Percentiles rank a stretch among this genome's conserved stretches.
These are phyloP conservation scores for Riptortus pedestris DNA, from an alignment of 1,140 invertebrate species.

Conservation along the genomic window DNA sequence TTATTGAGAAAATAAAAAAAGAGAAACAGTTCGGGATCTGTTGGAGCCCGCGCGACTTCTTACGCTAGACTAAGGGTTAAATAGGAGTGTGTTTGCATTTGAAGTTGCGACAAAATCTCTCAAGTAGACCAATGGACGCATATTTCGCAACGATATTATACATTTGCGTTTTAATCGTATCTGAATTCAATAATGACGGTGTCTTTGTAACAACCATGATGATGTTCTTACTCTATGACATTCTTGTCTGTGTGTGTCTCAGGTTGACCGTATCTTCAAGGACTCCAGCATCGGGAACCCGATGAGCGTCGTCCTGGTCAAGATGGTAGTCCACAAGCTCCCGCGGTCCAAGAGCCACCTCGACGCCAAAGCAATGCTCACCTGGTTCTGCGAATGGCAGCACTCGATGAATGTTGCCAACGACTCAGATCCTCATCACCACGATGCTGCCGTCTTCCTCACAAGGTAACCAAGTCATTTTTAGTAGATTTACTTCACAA, in stretches of 20 bases:
- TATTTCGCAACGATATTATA: background rate
- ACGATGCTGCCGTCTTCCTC: constrained; percentile 63
- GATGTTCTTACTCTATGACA: no score
- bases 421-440: constrained; percentile 43
- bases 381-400: constrained; percentile 62
- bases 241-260: no score
- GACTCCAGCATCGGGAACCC: constrained; percentile 72
- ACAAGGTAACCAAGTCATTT: constrained; percentile 47
- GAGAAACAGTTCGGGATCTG: no score
- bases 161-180: background rate
- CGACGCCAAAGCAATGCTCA: constrained; percentile 53
- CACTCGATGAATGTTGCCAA: constrained; percentile 43
- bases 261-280: constrained; percentile 67
- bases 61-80: no score
- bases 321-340: constrained; percentile 48
- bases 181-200: background rate
- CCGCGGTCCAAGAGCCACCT: constrained; percentile 36
- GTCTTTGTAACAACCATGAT: background rate
- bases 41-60: no score
- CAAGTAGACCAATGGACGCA: no score
- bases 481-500: no score
- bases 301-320: constrained; percentile 63
- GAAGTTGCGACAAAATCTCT: no score
- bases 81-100: no score
- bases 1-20: no score